Evolutionary conservation across 2,888 invertebrate species (phyloP).

Genomic region (Ecdyonurus torrentis): DNA sequence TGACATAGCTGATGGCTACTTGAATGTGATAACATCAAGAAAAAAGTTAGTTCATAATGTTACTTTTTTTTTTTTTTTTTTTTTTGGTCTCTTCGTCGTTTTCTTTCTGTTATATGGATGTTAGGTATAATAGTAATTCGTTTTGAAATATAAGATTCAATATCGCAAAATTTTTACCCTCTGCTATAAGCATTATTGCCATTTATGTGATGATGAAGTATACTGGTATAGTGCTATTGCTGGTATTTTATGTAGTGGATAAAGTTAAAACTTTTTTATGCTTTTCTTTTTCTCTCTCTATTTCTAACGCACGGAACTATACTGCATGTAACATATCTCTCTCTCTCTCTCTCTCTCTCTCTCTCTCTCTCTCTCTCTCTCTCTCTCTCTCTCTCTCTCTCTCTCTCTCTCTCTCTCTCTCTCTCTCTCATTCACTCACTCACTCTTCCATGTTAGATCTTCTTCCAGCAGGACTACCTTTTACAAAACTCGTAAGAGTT

Average conservation of each 20-base stretch:
- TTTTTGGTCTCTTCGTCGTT: neutral
- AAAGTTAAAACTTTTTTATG: neutral
- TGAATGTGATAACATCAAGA: no score
- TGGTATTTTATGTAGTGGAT: neutral
- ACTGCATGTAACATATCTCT: no score
- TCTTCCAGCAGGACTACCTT: neutral
- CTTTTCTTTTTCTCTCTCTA: neutral
- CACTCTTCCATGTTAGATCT: neutral
- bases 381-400: neutral
- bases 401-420: neutral
- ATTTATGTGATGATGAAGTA: neutral
- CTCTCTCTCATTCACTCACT: slow-evolving; percentile 6
- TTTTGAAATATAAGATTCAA: neutral
- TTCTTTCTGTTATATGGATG: neutral
- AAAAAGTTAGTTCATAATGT: neutral
- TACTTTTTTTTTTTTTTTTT: neutral
- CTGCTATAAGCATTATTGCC: neutral
- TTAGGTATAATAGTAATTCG: neutral
- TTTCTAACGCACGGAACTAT: no score
- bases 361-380: slow-evolving; percentile 5
- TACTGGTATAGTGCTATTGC: neutral
- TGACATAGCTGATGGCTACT: no score
- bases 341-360: slow-evolving; percentile 6
- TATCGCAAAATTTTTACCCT: neutral
- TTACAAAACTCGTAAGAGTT: neutral